Percentiles rank a stretch among this genome's conserved stretches.
phyloP scores from a whole-genome alignment of 2,797 vertebrate genomes.

The Falco naumanni region DNA sequence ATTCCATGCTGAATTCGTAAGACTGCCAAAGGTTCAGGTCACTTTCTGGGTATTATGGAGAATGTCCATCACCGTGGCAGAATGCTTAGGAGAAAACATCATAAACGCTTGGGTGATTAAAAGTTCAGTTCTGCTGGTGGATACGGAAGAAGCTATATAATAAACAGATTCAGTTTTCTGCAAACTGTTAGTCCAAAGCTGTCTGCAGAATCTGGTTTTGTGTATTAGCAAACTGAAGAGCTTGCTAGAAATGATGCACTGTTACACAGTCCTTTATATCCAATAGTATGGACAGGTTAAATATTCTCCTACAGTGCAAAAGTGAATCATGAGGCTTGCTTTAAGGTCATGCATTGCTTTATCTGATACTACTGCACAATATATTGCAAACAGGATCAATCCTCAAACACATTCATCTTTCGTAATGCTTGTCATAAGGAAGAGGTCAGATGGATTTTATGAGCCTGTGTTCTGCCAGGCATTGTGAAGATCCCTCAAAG shows the following conservation, averaged over 20 bases:
- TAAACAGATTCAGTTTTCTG: background rate
- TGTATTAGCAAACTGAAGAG: background rate
- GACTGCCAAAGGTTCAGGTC: background rate
- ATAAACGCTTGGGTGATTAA: background rate
- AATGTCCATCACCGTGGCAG: background rate
- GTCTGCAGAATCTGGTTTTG: background rate
- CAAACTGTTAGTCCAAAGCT: background rate
- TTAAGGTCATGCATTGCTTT: background rate
- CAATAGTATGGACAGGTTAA: background rate
- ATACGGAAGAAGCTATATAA: background rate
- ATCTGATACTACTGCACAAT: background rate
- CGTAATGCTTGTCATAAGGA: background rate
- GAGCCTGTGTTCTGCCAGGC: background rate
- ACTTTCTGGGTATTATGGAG: background rate
- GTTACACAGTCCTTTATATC: background rate
- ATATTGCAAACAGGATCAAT: background rate
- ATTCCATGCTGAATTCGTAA: background rate
- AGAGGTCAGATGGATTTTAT: conserved; percentile 7
- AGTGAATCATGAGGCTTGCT: background rate
- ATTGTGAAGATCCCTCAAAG: conserved; percentile 11
- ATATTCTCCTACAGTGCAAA: background rate
- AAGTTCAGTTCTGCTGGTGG: background rate
- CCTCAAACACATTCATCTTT: background rate
- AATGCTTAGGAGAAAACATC: background rate
- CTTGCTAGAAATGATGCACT: background rate